These are phyloP conservation scores for Oenanthe oenanthe DNA, from an alignment of 2,113 vertebrate genomes.

Conservation along the genomic window DNA sequence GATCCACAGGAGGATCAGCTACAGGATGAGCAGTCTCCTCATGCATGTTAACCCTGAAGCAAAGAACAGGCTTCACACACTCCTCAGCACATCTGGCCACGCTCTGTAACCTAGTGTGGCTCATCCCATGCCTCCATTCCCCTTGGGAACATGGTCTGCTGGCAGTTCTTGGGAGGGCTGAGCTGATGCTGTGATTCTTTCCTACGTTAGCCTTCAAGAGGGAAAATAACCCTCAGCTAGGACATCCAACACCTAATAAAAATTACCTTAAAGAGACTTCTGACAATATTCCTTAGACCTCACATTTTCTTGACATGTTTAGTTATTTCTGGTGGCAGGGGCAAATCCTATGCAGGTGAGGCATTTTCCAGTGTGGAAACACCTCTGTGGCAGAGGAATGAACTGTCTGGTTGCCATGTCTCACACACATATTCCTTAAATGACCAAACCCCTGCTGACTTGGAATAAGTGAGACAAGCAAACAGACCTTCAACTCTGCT, in stretches of 20 bases:
- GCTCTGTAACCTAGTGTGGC: fast-evolving
- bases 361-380: neutral
- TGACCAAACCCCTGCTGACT: neutral
- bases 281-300: neutral
- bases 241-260: constrained; percentile 50
- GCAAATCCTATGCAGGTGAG: neutral
- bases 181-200: constrained; percentile 22
- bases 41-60: fast-evolving
- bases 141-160: neutral
- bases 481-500: neutral
- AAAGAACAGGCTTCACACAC: neutral
- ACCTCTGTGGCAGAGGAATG: neutral
- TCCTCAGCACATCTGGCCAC: neutral
- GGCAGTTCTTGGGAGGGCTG: neutral
- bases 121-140: neutral
- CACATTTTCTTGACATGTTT: neutral
- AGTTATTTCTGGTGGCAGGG: neutral
- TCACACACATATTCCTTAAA: neutral
- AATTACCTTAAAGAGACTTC: neutral
- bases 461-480: neutral
- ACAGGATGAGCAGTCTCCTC: neutral
- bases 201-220: neutral
- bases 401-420: neutral
- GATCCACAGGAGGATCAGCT: neutral
- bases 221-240: constrained; percentile 15